These are phyloP conservation scores for Nicator chloris DNA, from an alignment of 2,113 vertebrate species.

Conservation along the genomic window DNA sequence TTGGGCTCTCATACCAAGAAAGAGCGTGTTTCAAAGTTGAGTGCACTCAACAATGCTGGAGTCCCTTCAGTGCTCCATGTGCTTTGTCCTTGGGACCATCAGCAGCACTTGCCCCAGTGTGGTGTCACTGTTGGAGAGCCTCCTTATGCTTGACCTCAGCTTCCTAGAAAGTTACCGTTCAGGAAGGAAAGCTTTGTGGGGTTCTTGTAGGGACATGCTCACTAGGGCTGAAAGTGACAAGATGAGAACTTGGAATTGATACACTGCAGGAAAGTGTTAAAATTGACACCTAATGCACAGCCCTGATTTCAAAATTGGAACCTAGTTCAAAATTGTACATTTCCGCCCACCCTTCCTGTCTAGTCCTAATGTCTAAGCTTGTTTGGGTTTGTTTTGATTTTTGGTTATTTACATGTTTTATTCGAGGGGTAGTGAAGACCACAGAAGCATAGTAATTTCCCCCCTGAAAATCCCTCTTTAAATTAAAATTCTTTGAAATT, in stretches of 20 bases:
- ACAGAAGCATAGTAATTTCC: background rate
- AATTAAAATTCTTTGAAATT: background rate
- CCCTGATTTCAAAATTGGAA: background rate
- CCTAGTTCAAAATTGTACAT: background rate
- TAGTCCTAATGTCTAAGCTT: background rate
- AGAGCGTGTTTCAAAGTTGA: background rate
- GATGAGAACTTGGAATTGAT: background rate
- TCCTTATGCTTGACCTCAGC: background rate
- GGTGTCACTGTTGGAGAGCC: background rate
- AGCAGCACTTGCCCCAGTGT: background rate
- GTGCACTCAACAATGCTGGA: background rate
- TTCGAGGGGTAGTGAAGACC: accelerated
- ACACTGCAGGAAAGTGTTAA: background rate
- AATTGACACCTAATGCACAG: background rate
- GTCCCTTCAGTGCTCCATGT: background rate
- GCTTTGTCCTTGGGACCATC: background rate
- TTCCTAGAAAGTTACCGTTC: background rate
- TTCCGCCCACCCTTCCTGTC: background rate
- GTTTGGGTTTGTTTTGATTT: background rate
- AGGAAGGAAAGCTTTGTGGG: background rate
- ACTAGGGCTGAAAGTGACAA: background rate
- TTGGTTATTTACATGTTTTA: background rate
- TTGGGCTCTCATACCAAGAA: background rate
- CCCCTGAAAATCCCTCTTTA: background rate
- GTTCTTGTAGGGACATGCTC: background rate